Base-by-base conservation (phyloP, 2,113 vertebrate species). In the Hucho hucho region DNA sequence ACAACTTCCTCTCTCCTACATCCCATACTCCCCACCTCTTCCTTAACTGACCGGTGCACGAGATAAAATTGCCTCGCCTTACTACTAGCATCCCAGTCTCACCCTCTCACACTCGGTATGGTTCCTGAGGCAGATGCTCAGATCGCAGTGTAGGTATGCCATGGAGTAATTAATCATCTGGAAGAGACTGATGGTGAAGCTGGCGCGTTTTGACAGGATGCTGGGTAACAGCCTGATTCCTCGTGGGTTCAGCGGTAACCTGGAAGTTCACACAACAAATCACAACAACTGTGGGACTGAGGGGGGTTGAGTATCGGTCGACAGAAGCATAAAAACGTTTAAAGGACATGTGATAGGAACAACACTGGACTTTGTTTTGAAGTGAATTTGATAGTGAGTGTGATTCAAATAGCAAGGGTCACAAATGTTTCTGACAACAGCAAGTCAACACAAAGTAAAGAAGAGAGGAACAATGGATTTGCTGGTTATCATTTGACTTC, bases 101-200 rank as follows among this genome's bases (percentile, higher is more conserved):
- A 69, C 74, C 28, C 4, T 2, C 81, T 81, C 47, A 69, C 79
- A 75, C 80, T 77, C 77, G 3, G 81, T 56, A 59, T 32, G 71
- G 81, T 83, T 90, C 0, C 29, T 91, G 75, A 84, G 86, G 64
- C 95, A 93, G 72, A 94, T 53, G 3, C 80, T 84, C 59, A 92
- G 89, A 89, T 94, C 86, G 29, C 92, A 93, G 90, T 93, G 94
- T 83, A 95, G 73, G 84, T 93, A 94, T 72, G 84, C 93, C 59
- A 81, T 68, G 0, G 92, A 91, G 84, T 89, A 91, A 87, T 95
- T 93, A 87, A 95, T 91, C 94, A 94, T 93, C 87, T 93, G 92
- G 87, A 94, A 94, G 78, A 93, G 93, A 91, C 89, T 92, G 89
- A 94, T 93, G 89, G 89, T 89, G 86, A 93, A 92, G 85, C 89